Base-by-base conservation (phyloP, 92 coral and sea anemone species). In the Nematostella vectensis region DNA sequence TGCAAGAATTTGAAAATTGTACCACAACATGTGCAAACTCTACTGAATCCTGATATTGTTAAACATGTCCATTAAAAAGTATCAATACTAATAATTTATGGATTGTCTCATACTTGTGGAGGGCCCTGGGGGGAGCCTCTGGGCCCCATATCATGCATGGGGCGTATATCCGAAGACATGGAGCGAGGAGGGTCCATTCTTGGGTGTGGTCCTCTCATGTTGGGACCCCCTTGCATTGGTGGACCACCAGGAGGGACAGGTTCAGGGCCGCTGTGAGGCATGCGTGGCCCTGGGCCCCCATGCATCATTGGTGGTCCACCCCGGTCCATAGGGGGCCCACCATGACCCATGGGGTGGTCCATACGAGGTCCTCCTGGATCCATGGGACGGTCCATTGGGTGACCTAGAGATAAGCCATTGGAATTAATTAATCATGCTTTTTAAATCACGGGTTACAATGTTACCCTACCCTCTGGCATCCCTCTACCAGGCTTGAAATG, bases 401-500 rank as follows among this genome's bases (percentile, higher is more conserved):
- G 68, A 31, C 68, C 68, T 62, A 48, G 1, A 62, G 15, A 33
- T 6, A 15, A 33, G 40, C 40, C 1, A 33, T 11, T 2, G 6
- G 13, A 54, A 27, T 19, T 2, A 24, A 11, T 6, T 25, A 17
- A 40, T 19, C 22, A 59, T 37, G 2, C 63, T 25, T 15, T 58
- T 10, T 23, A 19, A 15, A 30, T 15, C 48, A n/a, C 40, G 15
- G 40, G 15, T 33, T 6, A 6, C 6, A 33, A 33, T 6, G 40
- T 15, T 6, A 6, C 6, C 40, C 15, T 51, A 78, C 86, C 86
- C 18, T 79, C 86, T 27, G 86, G 86, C 71, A 79, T 72, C 44
- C 86, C 86, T 55, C 86, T 54, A n/a, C 83, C 94, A 15, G 94
- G 87, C 69, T 77, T 74, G 37, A 84, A 84, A 43, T 81, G 94